Conservation (phyloP, 2,797 vertebrate genomes). For the Pseudomugil tenellus region DNA sequence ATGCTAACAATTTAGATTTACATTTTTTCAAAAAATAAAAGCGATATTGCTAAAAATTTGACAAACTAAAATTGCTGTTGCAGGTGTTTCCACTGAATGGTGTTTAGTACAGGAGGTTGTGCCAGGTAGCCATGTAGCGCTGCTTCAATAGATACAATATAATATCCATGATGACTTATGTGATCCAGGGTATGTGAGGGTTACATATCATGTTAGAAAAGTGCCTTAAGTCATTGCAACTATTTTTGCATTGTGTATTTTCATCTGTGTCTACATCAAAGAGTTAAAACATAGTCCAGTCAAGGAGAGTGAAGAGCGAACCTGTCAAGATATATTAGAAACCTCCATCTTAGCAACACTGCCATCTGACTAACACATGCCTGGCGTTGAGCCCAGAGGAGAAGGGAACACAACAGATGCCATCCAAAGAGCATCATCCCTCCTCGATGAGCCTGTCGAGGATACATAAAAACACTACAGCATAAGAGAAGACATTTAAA, state of each 20-base stretch:
- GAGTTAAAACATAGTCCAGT: constrained; percentile 63
- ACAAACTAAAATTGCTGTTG: no score
- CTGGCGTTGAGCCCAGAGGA: constrained; percentile 74
- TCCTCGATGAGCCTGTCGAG: constrained; percentile 47
- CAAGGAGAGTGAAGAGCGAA: constrained; percentile 57
- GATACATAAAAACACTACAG: constrained; percentile 44
- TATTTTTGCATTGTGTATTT: background rate
- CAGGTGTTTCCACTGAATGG: no score
- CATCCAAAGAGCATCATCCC: constrained; percentile 62
- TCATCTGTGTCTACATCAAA: background rate
- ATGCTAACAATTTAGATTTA: background rate
- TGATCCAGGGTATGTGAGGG: no score
- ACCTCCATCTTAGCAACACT: constrained; percentile 69
- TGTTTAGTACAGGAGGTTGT: no score
- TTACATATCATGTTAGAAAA: no score
- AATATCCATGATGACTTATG: no score
- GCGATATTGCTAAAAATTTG: no score
- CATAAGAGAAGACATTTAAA: constrained; percentile 39
- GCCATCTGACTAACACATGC: constrained; percentile 76
- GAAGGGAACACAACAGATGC: constrained; percentile 78
- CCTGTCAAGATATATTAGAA: constrained; percentile 68
- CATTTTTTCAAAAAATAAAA: no score
- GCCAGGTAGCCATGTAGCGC: no score
- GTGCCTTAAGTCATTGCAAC: no score
- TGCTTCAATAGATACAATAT: no score